Evolutionary conservation across 2,113 vertebrate genomes (phyloP).

Genomic region (Addax nasomaculatus): DNA sequence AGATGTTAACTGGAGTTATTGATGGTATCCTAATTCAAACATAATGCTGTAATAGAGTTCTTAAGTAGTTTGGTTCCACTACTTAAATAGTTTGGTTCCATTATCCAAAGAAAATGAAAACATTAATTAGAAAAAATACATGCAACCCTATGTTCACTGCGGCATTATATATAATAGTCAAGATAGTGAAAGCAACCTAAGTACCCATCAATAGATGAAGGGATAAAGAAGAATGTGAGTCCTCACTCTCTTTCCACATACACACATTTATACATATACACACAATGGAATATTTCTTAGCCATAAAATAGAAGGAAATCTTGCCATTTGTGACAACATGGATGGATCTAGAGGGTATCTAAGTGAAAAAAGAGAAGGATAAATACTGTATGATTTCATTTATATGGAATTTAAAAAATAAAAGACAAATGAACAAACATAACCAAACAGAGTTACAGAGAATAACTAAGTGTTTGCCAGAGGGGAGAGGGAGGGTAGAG

Average conservation of each 20-base stretch:
- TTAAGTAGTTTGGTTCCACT: not conserved
- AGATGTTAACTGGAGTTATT: not conserved
- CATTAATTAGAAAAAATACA: not conserved
- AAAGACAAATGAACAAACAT: not conserved
- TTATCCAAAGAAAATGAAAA: not conserved
- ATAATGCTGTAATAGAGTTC: not conserved
- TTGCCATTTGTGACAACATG: not conserved
- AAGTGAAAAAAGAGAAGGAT: not conserved
- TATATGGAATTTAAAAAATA: not conserved
- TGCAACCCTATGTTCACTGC: not conserved
- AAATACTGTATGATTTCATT: not conserved
- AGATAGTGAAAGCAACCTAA: not conserved
- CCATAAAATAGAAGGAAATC: not conserved
- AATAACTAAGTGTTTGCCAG: not conserved
- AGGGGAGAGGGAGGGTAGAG: not conserved
- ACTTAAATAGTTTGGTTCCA: not conserved
- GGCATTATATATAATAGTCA: not conserved
- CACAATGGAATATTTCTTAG: not conserved
- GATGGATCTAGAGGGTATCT: not conserved
- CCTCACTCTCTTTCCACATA: not conserved
- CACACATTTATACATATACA: not conserved
- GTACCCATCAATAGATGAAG: not conserved
- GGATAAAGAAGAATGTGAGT: not conserved
- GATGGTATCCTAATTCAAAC: not conserved
- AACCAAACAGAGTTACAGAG: not conserved